Base-by-base conservation (phyloP, 2,113 vertebrate species). In the Malurus alboscapulatus region DNA sequence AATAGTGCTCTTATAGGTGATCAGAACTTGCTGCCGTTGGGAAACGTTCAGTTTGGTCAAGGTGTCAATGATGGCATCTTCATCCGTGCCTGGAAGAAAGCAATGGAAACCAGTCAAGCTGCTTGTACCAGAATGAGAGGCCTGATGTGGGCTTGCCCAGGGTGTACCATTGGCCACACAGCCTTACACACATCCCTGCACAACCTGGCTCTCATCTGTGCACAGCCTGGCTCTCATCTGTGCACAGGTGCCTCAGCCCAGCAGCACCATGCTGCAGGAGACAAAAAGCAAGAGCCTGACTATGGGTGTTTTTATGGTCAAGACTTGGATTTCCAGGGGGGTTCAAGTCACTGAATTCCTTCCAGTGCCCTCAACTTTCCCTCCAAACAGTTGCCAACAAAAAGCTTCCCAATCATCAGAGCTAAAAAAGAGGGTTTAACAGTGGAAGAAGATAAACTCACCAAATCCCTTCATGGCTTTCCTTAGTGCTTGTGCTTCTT, bases 401-500 rank as follows among this genome's bases (percentile, higher is more conserved):
- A 92, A 68, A 55, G n/a, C n/a, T 53, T 44, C 45, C 73, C 74
- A 77, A 2, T 6, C 2, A 1, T 21, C 6, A 4, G 29, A 27
- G 25, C 14, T 3, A 3, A 6, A 73, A 25, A 30, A 53, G 19
- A 72, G 30, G 6, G 18, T 47, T 40, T 34, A 58, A 38, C 18
- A n/a, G 12, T 12, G 26, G 32, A 63, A n/a, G 47, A 50, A 75
- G 7, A 36, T 9, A 17, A 65, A 92, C 99, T 98, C 92, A 99
- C 99, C 99, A 2, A 98, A 29, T 65, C 99, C 99, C 94, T 99
- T 99, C 99, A 99, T 99, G 87, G 99, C 98, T 71, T 94, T 98
- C 91, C 98, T 97, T 29, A 99, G 97, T 18, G 82, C 97, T 79
- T 99, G 97, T 45, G 96, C 98, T 91, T 99, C 99, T 7, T 98